These are phyloP conservation scores for Hypotaenidia philippensis DNA, from an alignment of 2,797 vertebrate genomes.

Conservation along the genomic window DNA sequence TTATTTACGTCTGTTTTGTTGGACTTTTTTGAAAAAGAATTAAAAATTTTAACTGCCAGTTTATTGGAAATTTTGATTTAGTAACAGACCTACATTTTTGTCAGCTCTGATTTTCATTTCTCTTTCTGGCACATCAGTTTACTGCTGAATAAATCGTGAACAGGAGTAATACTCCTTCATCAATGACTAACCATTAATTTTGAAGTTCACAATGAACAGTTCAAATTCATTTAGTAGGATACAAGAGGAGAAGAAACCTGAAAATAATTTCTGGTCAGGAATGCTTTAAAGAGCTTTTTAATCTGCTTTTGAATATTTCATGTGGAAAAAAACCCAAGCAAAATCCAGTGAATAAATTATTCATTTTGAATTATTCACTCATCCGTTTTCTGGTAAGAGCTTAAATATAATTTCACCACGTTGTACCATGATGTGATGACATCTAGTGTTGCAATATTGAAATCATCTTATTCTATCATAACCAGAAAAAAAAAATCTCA, in stretches of 20 bases:
- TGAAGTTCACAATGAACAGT: neutral
- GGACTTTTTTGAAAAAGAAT: neutral
- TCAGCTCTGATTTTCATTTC: neutral
- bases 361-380: constrained; percentile 25
- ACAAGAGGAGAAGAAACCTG: neutral
- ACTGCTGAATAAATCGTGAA: neutral
- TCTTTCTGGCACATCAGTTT: neutral
- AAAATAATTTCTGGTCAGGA: neutral
- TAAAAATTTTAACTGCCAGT: neutral
- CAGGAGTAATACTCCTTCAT: neutral
- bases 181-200: neutral
- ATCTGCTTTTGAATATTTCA: constrained; percentile 20
- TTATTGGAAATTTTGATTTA: neutral
- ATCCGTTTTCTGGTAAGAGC: neutral
- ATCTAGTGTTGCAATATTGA: constrained; percentile 69
- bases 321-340: neutral
- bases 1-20: neutral
- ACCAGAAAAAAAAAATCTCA: neutral
- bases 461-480: constrained; percentile 10
- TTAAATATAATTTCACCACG: constrained; percentile 35
- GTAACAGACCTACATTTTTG: neutral
- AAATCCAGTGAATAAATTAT: constrained; percentile 27
- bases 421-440: constrained; percentile 70
- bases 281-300: neutral
- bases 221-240: neutral